Evolutionary conservation across 2,113 vertebrate genomes (phyloP).

Genomic region (Scomber japonicus): DNA sequence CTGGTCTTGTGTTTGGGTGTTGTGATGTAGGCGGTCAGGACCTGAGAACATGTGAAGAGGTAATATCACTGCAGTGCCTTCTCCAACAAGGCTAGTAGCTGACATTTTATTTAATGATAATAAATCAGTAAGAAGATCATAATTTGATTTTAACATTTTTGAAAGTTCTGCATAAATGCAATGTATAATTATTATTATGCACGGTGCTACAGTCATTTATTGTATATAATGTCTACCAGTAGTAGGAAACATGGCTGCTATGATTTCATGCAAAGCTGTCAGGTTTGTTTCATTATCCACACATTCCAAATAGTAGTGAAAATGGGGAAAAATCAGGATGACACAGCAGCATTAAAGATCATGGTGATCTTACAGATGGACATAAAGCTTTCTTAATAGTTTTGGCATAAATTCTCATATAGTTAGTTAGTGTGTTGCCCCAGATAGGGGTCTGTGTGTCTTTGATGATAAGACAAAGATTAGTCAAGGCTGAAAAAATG

Average conservation of each 20-base stretch:
- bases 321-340: background rate
- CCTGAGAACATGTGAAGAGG: constrained; percentile 17
- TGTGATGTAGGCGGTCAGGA: constrained; percentile 21
- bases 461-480: background rate
- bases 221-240: background rate
- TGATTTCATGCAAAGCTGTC: constrained; percentile 1
- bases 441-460: background rate
- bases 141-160: background rate
- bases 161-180: no score
- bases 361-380: no score
- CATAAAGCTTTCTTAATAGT: background rate
- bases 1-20: constrained; percentile 62
- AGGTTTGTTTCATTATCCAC: background rate
- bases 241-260: background rate
- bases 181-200: no score
- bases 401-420: no score
- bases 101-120: background rate
- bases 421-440: background rate
- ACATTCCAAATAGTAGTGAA: background rate
- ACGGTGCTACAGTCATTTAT: background rate
- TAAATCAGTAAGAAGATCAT: background rate
- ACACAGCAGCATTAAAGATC: background rate
- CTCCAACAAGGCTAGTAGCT: background rate
- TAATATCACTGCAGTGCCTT: constrained; percentile 5
- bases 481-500: background rate